Evolutionary conservation across 1,140 invertebrate genomes (phyloP).

Genomic region (Daktulosphaira vitifoliae): DNA sequence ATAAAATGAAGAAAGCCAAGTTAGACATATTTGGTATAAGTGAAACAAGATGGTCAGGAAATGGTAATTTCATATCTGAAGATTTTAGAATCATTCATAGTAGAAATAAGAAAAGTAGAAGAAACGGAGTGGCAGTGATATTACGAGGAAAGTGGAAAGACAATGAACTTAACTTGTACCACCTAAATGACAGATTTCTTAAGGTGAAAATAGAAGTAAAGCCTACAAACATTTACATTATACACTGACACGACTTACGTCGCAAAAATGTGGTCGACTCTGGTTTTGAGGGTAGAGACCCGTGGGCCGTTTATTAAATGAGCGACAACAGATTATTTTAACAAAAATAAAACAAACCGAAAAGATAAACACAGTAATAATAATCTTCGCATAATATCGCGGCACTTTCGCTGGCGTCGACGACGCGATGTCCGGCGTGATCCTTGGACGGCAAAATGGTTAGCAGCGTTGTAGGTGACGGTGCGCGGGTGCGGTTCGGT

Average conservation of each 20-base stretch:
- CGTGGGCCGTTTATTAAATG: no score
- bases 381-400: no score
- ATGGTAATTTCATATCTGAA: constrained; percentile 3
- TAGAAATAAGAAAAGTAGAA: constrained; percentile 7
- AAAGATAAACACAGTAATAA: constrained; percentile 38
- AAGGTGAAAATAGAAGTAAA: constrained; percentile 33
- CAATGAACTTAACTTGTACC: constrained; percentile 5
- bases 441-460: no score
- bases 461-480: no score
- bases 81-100: constrained; percentile 12
- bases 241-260: constrained; percentile 39
- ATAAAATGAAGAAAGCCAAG: constrained; percentile 28
- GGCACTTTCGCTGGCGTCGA: no score
- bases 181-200: constrained; percentile 35
- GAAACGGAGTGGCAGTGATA: constrained; percentile 36
- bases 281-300: no score
- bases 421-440: no score
- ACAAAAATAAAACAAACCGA: no score
- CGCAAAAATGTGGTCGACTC: constrained; percentile 39
- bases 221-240: constrained; percentile 38
- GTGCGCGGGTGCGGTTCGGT: no score
- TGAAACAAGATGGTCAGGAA: constrained; percentile 33
- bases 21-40: constrained; percentile 36
- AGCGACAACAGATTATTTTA: no score
- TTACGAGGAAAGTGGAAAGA: constrained; percentile 10